Percentiles rank a stretch among this genome's conserved stretches.
Evolutionary conservation across 2,797 vertebrate species (phyloP).

Genomic region (Micromesistius poutassou): DNA sequence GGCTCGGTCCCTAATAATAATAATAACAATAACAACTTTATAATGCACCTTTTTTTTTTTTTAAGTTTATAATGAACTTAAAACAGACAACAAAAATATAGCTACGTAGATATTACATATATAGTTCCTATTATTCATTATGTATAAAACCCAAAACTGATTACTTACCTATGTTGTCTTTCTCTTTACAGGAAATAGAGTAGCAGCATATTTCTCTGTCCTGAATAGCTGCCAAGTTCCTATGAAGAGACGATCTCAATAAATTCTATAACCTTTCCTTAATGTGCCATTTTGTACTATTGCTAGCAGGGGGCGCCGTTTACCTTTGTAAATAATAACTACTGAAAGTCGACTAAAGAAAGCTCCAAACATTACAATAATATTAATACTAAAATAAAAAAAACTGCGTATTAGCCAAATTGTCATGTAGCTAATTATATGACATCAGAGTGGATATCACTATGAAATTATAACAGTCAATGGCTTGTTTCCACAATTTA

Average conservation of each 20-base stretch:
- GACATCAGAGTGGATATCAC: neutral
- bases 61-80: neutral
- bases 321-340: neutral
- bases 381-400: neutral
- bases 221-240: slow-evolving; percentile 84
- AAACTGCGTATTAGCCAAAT: neutral
- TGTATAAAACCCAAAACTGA: neutral
- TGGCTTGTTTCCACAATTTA: neutral
- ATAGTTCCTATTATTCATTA: neutral
- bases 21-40: neutral
- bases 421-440: neutral
- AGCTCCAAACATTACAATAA: neutral
- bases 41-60: neutral
- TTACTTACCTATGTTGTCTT: slow-evolving; percentile 84
- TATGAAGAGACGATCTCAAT: slow-evolving; percentile 41
- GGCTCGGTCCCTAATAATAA: no score
- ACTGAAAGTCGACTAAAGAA: neutral
- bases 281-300: neutral
- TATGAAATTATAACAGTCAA: neutral
- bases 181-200: slow-evolving; percentile 99
- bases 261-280: neutral
- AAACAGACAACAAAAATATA: neutral
- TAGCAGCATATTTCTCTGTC: slow-evolving; percentile 86
- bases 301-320: neutral
- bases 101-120: neutral